Percentiles rank a stretch among this genome's conserved stretches.
These are phyloP conservation scores for Periplaneta americana DNA, from an alignment of 1,140 invertebrate species.

Conservation along the genomic window DNA sequence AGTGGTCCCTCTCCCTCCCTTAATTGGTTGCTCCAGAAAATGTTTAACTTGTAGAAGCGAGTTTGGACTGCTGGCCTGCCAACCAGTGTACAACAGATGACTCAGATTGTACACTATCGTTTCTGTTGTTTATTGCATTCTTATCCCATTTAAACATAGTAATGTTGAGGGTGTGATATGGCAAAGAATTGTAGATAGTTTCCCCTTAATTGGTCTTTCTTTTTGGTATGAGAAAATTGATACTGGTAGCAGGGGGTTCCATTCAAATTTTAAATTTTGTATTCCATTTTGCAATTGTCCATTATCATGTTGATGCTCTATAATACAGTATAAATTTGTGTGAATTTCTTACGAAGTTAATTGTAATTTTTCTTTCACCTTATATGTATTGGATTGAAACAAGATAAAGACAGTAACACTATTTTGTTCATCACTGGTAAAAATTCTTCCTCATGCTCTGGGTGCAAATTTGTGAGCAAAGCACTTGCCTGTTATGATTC, in stretches of 20 bases:
- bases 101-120: not conserved
- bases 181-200: not conserved
- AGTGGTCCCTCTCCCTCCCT: conserved; percentile 2
- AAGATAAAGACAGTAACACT: too few species aligned
- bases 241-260: too few species aligned
- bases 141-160: not conserved
- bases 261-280: not conserved
- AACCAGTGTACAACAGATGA: not conserved
- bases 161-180: not conserved
- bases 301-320: too few species aligned
- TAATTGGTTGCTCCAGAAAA: conserved; percentile 1
- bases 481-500: too few species aligned
- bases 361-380: too few species aligned
- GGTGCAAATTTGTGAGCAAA: too few species aligned
- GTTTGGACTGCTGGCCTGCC: not conserved
- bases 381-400: too few species aligned
- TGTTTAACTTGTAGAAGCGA: not conserved
- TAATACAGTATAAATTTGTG: too few species aligned
- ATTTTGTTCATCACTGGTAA: too few species aligned
- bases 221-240: too few species aligned
- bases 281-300: not conserved
- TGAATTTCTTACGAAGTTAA: too few species aligned
- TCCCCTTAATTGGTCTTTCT: not conserved
- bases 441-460: too few species aligned
- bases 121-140: not conserved